Evolutionary conservation across 2,888 invertebrate species (phyloP).

Genomic region (Dynastes tityus): DNA sequence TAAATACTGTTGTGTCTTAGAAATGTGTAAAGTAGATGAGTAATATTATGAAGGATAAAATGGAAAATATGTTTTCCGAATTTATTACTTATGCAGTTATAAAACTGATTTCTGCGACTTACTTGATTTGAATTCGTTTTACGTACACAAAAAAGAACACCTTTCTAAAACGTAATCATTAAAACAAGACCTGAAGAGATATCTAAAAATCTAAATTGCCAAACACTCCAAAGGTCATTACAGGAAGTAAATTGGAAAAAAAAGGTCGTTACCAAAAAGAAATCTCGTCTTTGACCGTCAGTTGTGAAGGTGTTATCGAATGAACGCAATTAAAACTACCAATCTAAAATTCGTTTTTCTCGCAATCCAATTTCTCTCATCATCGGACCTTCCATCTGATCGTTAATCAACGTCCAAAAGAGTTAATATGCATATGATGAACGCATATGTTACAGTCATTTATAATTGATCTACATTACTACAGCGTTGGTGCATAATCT

Average conservation of each 20-base stretch:
- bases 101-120: too few relatives aligned
- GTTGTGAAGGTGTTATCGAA: background rate
- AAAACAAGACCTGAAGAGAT: background rate
- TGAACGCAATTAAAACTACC: constrained; percentile 3
- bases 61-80: too few relatives aligned
- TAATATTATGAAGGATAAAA: too few relatives aligned
- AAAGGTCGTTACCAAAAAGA: background rate
- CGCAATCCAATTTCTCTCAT: background rate
- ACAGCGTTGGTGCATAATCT: too few relatives aligned
- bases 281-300: background rate
- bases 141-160: background rate
- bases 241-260: background rate
- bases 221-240: background rate
- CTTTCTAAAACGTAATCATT: background rate
- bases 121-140: too few relatives aligned
- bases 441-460: too few relatives aligned
- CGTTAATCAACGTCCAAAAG: background rate
- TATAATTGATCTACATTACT: too few relatives aligned
- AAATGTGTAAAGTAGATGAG: too few relatives aligned
- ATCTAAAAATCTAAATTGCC: background rate
- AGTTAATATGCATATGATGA: too few relatives aligned
- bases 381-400: background rate
- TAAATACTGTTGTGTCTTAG: too few relatives aligned
- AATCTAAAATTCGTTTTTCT: too few relatives aligned
- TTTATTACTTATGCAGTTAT: too few relatives aligned